Percentiles rank a stretch among this genome's conserved stretches.
phyloP scores from a whole-genome alignment of 2,113 vertebrate genomes.

The Lates calcarifer region DNA sequence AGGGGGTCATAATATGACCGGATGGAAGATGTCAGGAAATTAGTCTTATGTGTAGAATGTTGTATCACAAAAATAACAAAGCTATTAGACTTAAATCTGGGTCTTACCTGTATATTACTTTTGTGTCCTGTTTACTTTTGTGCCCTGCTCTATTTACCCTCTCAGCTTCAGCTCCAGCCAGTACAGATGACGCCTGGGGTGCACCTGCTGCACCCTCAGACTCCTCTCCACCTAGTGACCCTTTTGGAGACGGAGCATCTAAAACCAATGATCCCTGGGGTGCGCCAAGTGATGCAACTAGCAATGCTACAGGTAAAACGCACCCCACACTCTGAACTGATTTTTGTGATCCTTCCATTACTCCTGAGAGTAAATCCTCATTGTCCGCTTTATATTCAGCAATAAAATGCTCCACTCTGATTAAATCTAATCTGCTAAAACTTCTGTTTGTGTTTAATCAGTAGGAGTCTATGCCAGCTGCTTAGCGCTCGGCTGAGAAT shows the following conservation, averaged over 20 bases:
- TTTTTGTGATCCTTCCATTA: constrained; percentile 16
- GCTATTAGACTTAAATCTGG: not conserved
- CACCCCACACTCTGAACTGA: not conserved
- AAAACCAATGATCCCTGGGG: constrained; percentile 79
- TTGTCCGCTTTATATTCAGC: not conserved
- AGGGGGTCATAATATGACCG: not conserved
- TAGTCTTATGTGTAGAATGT: not conserved
- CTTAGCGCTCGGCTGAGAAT: not conserved
- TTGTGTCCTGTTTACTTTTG: not conserved
- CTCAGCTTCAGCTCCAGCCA: constrained; percentile 66
- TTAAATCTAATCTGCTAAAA: constrained; percentile 4
- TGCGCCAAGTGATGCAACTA: constrained; percentile 53
- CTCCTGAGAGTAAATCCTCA: not conserved
- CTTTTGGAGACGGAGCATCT: constrained; percentile 77
- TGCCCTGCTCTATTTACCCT: not conserved
- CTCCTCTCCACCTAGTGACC: constrained; percentile 66
- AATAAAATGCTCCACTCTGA: not conserved
- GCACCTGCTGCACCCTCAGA: constrained; percentile 71
- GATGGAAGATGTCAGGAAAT: not conserved
- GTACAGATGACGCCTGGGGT: constrained; percentile 79
- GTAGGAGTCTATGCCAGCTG: not conserved
- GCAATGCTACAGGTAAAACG: constrained; percentile 55
- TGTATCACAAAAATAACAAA: not conserved
- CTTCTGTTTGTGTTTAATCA: constrained; percentile 9
- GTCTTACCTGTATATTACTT: not conserved